Evolutionary conservation across 2,888 invertebrate species (phyloP).

Genomic region (Mycalesis mineus): DNA sequence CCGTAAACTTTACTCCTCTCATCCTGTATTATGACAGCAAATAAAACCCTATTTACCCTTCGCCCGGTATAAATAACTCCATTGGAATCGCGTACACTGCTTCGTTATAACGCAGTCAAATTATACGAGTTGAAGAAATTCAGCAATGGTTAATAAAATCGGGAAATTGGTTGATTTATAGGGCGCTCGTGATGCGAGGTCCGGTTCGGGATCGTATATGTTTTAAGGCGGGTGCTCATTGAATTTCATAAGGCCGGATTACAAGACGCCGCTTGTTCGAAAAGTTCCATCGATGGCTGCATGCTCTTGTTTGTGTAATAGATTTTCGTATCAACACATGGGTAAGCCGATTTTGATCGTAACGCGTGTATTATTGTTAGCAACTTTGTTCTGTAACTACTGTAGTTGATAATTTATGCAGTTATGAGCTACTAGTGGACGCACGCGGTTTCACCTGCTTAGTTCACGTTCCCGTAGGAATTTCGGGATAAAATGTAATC

Average conservation of each 20-base stretch:
- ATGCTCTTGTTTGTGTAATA: conserved; percentile 27
- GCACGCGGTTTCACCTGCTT: too few species aligned
- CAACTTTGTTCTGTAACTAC: background rate
- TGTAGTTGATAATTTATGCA: background rate
- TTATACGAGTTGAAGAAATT: background rate
- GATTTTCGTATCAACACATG: conserved; percentile 18
- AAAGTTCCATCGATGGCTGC: conserved; percentile 27
- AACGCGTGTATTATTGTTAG: conserved; percentile 7
- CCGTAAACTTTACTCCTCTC: conserved; percentile 18
- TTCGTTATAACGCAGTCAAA: background rate
- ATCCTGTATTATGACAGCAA: conserved; percentile 4
- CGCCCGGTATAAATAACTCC: background rate
- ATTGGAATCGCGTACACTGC: conserved; percentile 10
- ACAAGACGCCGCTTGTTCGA: conserved; percentile 30
- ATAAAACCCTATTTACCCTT: background rate
- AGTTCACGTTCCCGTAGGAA: too few species aligned
- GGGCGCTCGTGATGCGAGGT: conserved; percentile 1
- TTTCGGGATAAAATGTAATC: too few species aligned
- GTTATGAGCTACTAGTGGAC: too few species aligned
- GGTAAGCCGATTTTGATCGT: conserved; percentile 21
- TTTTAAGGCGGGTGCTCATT: conserved; percentile 31
- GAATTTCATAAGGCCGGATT: conserved; percentile 36
- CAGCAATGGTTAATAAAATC: conserved; percentile 12
- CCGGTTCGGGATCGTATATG: conserved; percentile 19
- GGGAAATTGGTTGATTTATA: background rate